A percentile compares a stretch with the other conserved stretches of the same genome.
Evolutionary conservation across 53 echinoderm and acorn worm genomes (phyloP).

Genomic region (Mesocentrotus franciscanus): DNA sequence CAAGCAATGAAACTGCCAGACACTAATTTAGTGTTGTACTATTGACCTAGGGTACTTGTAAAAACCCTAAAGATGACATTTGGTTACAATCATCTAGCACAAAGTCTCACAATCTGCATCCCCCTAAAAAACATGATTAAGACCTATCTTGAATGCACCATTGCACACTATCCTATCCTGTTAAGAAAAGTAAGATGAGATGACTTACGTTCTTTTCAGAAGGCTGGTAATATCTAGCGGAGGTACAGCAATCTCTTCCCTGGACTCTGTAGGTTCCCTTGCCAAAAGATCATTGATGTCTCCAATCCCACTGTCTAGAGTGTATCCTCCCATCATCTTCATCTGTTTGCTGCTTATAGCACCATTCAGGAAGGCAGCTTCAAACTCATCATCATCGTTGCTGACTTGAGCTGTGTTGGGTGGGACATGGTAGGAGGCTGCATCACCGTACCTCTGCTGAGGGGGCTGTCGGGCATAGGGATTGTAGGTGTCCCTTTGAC

Average conservation of each 20-base stretch:
- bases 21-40: no score
- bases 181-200: background rate
- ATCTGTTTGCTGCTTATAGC: background rate
- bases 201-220: constrained; percentile 82
- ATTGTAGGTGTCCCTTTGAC: constrained; percentile 47
- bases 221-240: constrained; percentile 90
- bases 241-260: constrained; percentile 65
- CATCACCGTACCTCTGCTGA: constrained; percentile 60
- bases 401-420: constrained; percentile 88
- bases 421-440: constrained; percentile 82
- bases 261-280: constrained; percentile 7
- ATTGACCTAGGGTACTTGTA: no score
- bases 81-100: background rate
- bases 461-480: constrained; percentile 62
- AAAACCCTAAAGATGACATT: background rate
- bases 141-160: background rate
- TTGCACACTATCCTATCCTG: background rate
- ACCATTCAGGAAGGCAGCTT: constrained; percentile 47
- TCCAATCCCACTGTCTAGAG: constrained; percentile 65
- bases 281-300: constrained; percentile 52
- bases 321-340: constrained; percentile 21
- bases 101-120: background rate
- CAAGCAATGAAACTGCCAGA: no score
- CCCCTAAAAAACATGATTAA: background rate
- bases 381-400: constrained; percentile 73